These are phyloP conservation scores for Apodemus sylvaticus DNA, from an alignment of 2,113 vertebrate species.

Conservation along the genomic window DNA sequence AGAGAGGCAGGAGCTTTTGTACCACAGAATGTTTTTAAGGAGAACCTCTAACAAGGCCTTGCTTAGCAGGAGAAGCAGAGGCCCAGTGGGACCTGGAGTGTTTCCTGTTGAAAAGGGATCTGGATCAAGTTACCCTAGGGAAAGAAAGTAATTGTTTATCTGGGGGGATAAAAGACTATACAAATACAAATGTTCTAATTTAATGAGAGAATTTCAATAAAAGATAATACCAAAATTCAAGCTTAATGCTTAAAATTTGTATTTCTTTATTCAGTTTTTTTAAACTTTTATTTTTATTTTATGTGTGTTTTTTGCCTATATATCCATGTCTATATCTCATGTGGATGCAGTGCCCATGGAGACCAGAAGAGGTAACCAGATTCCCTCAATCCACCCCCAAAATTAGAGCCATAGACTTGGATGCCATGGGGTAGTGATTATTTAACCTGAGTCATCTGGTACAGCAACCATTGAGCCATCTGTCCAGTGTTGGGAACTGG, in stretches of 20 bases:
- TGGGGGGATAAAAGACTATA: not conserved
- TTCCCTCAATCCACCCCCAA: not conserved
- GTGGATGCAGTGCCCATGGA: not conserved
- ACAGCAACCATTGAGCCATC: not conserved
- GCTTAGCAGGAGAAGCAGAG: not conserved
- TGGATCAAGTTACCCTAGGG: not conserved
- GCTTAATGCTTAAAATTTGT: not conserved
- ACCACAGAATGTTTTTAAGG: not conserved
- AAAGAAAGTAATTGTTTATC: not conserved
- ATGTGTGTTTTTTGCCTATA: not conserved
- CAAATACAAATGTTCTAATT: slow-evolving; percentile 16
- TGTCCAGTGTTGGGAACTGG: not conserved
- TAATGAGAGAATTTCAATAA: not conserved
- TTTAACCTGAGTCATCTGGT: not conserved
- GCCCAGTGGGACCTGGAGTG: not conserved
- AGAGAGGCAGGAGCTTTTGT: not conserved
- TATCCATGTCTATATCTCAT: not conserved
- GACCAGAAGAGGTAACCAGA: not conserved
- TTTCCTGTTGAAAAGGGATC: not conserved
- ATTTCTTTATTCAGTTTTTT: not conserved
- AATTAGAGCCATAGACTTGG: not conserved
- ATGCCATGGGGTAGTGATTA: not conserved
- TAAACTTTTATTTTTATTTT: not conserved
- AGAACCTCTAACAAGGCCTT: not conserved
- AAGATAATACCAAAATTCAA: not conserved